phyloP scores from a whole-genome alignment of 2,113 vertebrate species.

The Saguinus imperator region DNA sequence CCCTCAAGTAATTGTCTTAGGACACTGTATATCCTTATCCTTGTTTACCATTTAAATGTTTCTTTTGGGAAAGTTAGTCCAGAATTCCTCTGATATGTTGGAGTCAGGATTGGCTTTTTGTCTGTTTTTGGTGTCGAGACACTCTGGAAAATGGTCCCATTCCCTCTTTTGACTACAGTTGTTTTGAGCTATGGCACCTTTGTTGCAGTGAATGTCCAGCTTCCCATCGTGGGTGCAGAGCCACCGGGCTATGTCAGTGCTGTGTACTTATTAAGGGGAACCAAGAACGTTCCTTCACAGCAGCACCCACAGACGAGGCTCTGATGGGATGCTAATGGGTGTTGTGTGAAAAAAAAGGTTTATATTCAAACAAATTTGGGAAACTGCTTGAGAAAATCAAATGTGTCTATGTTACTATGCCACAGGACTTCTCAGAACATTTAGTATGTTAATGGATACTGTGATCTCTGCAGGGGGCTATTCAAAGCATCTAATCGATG shows the following conservation, averaged over 20 bases:
- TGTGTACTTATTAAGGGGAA: too few species aligned
- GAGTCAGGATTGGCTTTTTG: background rate
- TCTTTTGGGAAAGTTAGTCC: background rate
- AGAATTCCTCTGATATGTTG: background rate
- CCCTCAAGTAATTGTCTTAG: background rate
- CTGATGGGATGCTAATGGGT: background rate
- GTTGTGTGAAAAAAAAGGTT: background rate
- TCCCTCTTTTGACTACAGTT: background rate
- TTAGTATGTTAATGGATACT: background rate
- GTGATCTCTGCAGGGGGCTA: background rate
- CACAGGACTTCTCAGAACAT: background rate
- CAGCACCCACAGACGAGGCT: background rate
- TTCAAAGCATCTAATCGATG: background rate
- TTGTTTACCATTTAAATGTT: background rate
- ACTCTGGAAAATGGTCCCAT: background rate
- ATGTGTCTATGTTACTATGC: background rate
- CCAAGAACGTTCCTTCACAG: background rate
- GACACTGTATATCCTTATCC: background rate
- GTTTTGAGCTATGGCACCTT: background rate
- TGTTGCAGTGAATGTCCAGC: background rate
- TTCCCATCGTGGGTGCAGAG: background rate
- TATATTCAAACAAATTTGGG: background rate
- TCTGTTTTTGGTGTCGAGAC: background rate
- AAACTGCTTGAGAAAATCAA: background rate
- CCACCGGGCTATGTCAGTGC: accelerated